These are phyloP conservation scores for Chrysopa pallens DNA, from an alignment of 1,140 invertebrate species.

Conservation along the genomic window DNA sequence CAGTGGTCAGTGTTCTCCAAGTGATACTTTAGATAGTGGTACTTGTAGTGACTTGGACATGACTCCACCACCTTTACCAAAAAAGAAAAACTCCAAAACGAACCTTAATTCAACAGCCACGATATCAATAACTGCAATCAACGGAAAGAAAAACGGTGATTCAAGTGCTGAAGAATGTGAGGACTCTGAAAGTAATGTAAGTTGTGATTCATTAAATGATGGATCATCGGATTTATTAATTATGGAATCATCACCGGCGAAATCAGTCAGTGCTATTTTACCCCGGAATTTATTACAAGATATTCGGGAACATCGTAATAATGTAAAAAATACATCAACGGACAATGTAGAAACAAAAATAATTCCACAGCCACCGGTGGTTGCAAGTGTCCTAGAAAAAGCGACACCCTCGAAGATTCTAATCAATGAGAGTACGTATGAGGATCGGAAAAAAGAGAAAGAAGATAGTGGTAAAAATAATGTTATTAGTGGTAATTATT, in stretches of 20 bases:
- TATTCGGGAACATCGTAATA: constrained; percentile 29
- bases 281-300: constrained; percentile 37
- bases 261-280: constrained; percentile 16
- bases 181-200: constrained; percentile 49
- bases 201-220: constrained; percentile 50
- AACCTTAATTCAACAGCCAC: constrained; percentile 24
- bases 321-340: constrained; percentile 21
- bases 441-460: constrained; percentile 29
- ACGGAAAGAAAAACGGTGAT: constrained; percentile 26
- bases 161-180: constrained; percentile 35
- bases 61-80: constrained; percentile 47
- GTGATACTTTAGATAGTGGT: constrained; percentile 61
- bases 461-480: constrained; percentile 9
- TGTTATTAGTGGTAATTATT: constrained; percentile 23
- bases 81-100: constrained; percentile 32
- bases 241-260: constrained; percentile 3
- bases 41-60: constrained; percentile 65
- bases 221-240: constrained; percentile 25
- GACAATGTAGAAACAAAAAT: constrained; percentile 21
- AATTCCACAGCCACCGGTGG: constrained; percentile 5
- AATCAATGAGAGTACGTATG: constrained; percentile 47
- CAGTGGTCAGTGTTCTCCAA: constrained; percentile 60
- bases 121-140: constrained; percentile 24
- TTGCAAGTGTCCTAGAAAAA: background rate
- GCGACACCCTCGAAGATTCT: constrained; percentile 23